Evolutionary conservation across 2,888 invertebrate species (phyloP).

Genomic region (Axea sp.): DNA sequence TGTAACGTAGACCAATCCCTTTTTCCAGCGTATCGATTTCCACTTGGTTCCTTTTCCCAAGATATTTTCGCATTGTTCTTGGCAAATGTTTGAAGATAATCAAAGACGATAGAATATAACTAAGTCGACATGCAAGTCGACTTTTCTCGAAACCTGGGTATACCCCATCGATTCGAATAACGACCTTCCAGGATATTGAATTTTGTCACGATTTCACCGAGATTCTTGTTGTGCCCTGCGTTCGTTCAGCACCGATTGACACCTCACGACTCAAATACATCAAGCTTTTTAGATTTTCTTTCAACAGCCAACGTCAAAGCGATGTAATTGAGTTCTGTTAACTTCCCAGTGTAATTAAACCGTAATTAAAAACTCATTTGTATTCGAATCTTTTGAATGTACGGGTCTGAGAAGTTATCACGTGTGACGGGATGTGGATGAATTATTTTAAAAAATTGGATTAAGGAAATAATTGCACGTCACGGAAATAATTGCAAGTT

Average conservation of each 20-base stretch:
- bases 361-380: too few species aligned
- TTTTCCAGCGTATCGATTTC: constrained; percentile 46
- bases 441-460: too few species aligned
- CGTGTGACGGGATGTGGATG: too few species aligned
- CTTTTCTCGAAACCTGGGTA: constrained; percentile 28
- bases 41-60: constrained; percentile 37
- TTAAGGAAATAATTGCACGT: too few species aligned
- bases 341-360: too few species aligned
- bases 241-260: constrained; percentile 25
- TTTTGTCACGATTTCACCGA: constrained; percentile 52
- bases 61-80: constrained; percentile 53
- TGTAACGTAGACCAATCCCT: constrained; percentile 42
- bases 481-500: too few species aligned
- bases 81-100: constrained; percentile 47
- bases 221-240: constrained; percentile 21
- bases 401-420: too few species aligned
- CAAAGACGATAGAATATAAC: constrained; percentile 51
- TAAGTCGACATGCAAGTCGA: constrained; percentile 38
- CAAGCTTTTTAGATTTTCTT: constrained; percentile 3
- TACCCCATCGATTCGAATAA: constrained; percentile 39
- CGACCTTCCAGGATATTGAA: constrained; percentile 52
- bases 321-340: too few species aligned
- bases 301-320: background rate
- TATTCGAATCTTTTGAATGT: too few species aligned
- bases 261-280: constrained; percentile 14